Evolutionary conservation across 2,888 invertebrate species (phyloP), one percentile per base, ranked within the genome.

Genomic region (Mesopsocus fuscifrons): DNA sequence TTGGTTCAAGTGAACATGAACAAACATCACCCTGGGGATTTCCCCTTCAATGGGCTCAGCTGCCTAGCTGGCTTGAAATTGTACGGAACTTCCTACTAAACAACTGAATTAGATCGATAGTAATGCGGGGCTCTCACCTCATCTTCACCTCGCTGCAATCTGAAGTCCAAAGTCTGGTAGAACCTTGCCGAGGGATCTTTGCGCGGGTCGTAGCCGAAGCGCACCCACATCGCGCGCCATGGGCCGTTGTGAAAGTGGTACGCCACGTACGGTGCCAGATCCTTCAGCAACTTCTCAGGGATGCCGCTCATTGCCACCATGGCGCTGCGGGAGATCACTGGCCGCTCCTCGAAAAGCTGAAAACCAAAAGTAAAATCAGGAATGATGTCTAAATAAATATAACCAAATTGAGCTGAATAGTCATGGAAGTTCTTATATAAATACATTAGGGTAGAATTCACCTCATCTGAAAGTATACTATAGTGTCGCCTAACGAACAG

Each of bases 181-280:
- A 74, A 72, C 51, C 85, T 75, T 2, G 91, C 71, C 2, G 65
- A 63, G 3, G 79, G 76, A 48, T 87, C 76, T 51, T 74, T 77
- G 20, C 87, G 68, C 0, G 97, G 95, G 64, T 98, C 92, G 56
- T 87, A 95, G 0, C 94, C 94, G 54, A 79, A 78, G 52, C 69
- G 74, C 1, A 88, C 77, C 85, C 95, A 98, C 57, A 85, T 71
- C 42, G 78, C 72, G 49, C 91, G 69, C 91, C 94, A 98, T 0
- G 94, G 97, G 0, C 98, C 97, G 47, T 75, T 80, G 43, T 71
- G 68, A 59, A 82, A 85, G 57, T 88, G 87, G 58, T 85, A 83
- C 0, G 88, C 85, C 3, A 87, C 62, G 20, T 78, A 72, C 0
- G 95, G 91, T 45, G 94, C 65, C 11, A 92, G 67, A 44, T 73